These are phyloP conservation scores for Caenorhabditis panamensis DNA, from an alignment of 2,888 invertebrate species.

Conservation along the genomic window DNA sequence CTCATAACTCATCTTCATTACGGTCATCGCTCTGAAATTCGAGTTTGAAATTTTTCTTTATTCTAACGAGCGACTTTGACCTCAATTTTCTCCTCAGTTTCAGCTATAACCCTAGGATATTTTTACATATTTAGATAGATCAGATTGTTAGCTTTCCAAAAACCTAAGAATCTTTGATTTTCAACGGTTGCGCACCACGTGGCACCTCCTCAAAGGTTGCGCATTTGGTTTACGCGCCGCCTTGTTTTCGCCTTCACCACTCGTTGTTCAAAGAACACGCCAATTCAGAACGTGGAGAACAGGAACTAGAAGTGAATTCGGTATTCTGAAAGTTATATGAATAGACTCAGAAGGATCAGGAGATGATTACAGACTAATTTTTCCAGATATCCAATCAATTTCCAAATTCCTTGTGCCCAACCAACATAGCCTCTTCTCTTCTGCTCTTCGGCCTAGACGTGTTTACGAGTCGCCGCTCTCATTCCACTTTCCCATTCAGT, in stretches of 20 bases:
- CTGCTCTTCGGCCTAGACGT: not conserved
- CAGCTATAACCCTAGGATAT: constrained; percentile 29
- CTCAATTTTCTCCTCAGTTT: constrained; percentile 15
- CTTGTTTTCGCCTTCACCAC: constrained; percentile 38
- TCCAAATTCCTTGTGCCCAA: not conserved
- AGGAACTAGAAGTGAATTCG: not conserved
- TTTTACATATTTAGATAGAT: constrained; percentile 1
- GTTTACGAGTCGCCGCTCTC: not conserved
- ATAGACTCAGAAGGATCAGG: not conserved
- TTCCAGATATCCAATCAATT: not conserved
- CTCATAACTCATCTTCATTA: not conserved
- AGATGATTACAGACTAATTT: not conserved
- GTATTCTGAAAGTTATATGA: not conserved
- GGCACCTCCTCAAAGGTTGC: not conserved
- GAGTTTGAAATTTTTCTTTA: not conserved
- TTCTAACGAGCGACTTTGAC: constrained; percentile 17
- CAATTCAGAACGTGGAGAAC: constrained; percentile 31
- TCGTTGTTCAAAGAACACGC: constrained; percentile 43
- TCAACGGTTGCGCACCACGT: not conserved
- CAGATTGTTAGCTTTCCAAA: constrained; percentile 4
- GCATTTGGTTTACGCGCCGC: not conserved
- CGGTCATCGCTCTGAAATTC: not conserved
- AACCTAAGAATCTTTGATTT: constrained; percentile 12
- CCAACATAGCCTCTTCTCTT: not conserved
- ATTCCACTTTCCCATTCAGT: not conserved